Evolutionary conservation across 1,140 invertebrate genomes (phyloP).

Genomic region (Camponotus floridanus): DNA sequence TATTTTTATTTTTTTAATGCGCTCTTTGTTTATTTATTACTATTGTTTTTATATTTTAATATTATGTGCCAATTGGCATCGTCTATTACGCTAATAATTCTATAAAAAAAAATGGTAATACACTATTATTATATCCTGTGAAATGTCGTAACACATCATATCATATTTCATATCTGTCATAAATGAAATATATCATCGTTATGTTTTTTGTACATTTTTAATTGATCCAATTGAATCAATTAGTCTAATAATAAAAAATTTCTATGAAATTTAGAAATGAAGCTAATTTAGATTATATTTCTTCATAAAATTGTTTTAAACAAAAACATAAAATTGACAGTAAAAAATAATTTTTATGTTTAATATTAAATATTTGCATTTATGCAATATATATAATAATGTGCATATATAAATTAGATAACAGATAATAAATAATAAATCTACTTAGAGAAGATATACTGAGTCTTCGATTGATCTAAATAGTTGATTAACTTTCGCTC

Average conservation of each 20-base stretch:
- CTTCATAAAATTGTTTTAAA: neutral
- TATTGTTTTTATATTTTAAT: neutral
- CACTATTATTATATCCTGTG: neutral
- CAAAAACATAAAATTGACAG: too few relatives aligned
- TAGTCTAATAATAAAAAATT: neutral
- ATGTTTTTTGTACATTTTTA: neutral
- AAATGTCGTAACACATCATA: neutral
- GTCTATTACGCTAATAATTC: neutral
- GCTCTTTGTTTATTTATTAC: neutral
- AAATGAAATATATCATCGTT: neutral
- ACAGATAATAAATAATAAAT: neutral
- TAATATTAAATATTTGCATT: neutral
- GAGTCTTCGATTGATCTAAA: neutral
- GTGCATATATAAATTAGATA: too few relatives aligned
- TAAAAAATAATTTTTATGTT: neutral
- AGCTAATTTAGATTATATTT: neutral
- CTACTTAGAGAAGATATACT: neutral
- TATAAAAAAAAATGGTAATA: slow-evolving; percentile 4
- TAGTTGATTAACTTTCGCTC: neutral
- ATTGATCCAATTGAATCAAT: neutral
- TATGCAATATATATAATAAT: too few relatives aligned
- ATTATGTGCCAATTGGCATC: slow-evolving; percentile 18
- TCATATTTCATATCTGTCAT: neutral
- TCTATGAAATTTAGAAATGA: neutral
- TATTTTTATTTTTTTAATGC: neutral